phyloP scores from a whole-genome alignment of 2,888 invertebrate species.

The Lydus trimaculatus region DNA sequence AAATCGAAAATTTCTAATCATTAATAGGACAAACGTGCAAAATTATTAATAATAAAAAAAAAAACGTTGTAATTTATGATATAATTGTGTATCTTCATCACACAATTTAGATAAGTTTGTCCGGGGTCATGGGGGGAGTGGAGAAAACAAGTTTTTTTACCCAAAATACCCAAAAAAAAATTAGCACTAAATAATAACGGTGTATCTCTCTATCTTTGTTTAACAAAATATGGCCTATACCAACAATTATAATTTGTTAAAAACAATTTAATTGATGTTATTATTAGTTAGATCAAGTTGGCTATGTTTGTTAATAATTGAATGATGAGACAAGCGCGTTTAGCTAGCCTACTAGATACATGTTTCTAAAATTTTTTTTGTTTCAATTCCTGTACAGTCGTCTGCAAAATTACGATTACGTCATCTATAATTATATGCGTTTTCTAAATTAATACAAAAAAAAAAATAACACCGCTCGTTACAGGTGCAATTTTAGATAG shows the following conservation, averaged over 20 bases:
- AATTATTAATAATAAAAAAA: too few relatives aligned
- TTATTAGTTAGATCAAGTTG: background rate
- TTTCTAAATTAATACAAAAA: background rate
- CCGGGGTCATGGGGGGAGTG: background rate
- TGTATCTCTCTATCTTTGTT: background rate
- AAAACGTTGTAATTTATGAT: too few relatives aligned
- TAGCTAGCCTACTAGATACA: background rate
- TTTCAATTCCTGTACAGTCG: background rate
- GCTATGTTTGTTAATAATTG: background rate
- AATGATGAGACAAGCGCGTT: background rate
- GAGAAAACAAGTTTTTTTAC: background rate
- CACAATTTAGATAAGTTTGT: background rate
- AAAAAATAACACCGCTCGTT: background rate
- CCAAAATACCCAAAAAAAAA: background rate
- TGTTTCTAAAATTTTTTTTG: background rate
- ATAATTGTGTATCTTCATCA: background rate
- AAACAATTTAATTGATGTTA: constrained; percentile 4
- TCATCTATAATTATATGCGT: background rate
- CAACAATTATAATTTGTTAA: constrained; percentile 2
- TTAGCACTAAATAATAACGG: too few relatives aligned
- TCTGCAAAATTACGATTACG: background rate
- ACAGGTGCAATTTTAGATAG: constrained; percentile 2
- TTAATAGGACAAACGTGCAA: too few relatives aligned
- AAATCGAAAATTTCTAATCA: too few relatives aligned
- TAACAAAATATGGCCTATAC: background rate